Evolutionary conservation across 2,888 invertebrate genomes (phyloP).

Genomic region (Himalopsyche anomala): DNA sequence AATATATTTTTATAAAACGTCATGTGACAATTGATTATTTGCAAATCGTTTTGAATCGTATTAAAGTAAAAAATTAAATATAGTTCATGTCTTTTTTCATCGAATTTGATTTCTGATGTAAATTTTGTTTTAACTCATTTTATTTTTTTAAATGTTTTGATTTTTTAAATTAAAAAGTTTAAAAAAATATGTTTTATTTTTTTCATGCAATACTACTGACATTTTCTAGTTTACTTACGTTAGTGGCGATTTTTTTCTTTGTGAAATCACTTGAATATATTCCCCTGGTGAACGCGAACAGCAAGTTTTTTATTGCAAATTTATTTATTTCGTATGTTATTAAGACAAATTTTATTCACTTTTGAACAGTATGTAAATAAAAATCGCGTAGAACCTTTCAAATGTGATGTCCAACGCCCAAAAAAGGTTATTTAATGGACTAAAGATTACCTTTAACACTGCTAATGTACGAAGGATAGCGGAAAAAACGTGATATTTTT

Average conservation of each 20-base stretch:
- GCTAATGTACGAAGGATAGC: slow-evolving; percentile 6
- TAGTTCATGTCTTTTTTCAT: no score
- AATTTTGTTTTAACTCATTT: no score
- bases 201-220: not conserved
- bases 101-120: no score
- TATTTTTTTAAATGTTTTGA: not conserved
- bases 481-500: not conserved
- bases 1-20: no score
- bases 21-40: no score
- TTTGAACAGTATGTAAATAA: slow-evolving; percentile 11
- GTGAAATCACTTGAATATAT: slow-evolving; percentile 31
- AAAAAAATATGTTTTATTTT: no score
- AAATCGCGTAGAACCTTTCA: not conserved
- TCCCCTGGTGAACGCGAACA: slow-evolving; percentile 34
- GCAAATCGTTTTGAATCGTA: no score
- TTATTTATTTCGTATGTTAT: slow-evolving; percentile 5
- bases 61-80: no score
- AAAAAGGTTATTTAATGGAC: slow-evolving; percentile 22
- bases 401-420: slow-evolving; percentile 36
- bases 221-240: not conserved
- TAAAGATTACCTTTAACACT: slow-evolving; percentile 36
- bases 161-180: not conserved
- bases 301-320: slow-evolving; percentile 4
- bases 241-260: not conserved
- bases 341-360: not conserved